Percentiles rank a stretch among this genome's conserved stretches.
phyloP scores from a whole-genome alignment of 30 jellyfish, hydroid and myxozoan species.

The Clytia hemisphaerica region DNA sequence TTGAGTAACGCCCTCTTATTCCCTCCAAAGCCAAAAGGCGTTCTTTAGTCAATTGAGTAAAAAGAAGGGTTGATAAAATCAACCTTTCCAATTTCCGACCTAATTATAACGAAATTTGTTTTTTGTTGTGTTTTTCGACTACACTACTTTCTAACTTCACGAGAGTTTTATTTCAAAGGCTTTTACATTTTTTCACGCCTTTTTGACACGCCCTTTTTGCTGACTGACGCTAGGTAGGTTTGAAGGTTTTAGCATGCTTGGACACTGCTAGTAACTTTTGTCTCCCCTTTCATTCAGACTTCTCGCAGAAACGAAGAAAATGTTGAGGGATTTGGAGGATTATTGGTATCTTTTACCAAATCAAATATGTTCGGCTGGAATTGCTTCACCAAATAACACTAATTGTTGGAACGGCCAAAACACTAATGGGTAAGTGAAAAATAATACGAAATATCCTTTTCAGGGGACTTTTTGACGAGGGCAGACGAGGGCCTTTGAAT shows the following conservation, averaged over 20 bases:
- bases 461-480: no score
- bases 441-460: no score
- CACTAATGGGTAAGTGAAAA: constrained; percentile 61
- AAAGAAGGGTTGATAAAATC: no score
- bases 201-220: background rate
- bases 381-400: constrained; percentile 39
- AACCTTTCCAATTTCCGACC: no score
- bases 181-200: background rate
- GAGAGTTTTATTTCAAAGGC: background rate
- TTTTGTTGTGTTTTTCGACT: background rate
- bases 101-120: background rate
- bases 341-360: constrained; percentile 61
- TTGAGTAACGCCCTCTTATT: no score
- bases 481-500: no score
- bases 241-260: background rate
- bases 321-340: constrained; percentile 30
- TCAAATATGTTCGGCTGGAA: constrained; percentile 42
- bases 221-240: background rate
- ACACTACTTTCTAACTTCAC: background rate
- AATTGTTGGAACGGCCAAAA: constrained; percentile 91
- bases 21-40: no score
- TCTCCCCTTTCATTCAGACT: constrained; percentile 28
- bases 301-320: constrained; percentile 21
- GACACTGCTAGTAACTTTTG: background rate
- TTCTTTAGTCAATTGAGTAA: no score